Conservation (phyloP, 2,888 invertebrate genomes). For the Drosophila bunnanda region DNA sequence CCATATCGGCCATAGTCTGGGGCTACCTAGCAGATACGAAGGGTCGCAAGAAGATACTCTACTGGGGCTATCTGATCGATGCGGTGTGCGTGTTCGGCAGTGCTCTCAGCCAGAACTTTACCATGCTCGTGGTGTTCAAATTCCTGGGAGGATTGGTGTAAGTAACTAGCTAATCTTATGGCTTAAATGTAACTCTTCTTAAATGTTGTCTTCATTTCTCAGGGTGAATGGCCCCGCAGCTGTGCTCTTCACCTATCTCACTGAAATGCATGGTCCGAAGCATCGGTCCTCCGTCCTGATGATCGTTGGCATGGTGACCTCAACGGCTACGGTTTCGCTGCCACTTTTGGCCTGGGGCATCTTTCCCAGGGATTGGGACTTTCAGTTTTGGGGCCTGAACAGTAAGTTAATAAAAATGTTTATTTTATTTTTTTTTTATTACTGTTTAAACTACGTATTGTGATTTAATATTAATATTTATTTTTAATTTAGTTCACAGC, state of each 20-base stretch:
- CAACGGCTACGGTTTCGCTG: slow-evolving; percentile 87
- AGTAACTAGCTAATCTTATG: slow-evolving; percentile 82
- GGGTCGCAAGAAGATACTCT: slow-evolving; percentile 88
- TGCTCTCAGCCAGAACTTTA: slow-evolving; percentile 88
- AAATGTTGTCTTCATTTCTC: background rate
- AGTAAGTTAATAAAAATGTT: slow-evolving; percentile 67
- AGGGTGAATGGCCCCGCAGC: slow-evolving; percentile 91
- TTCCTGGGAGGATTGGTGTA: slow-evolving; percentile 91
- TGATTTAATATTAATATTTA: background rate
- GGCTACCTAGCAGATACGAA: slow-evolving; percentile 91
- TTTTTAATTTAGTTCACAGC: slow-evolving; percentile 64
- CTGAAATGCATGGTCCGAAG: slow-evolving; percentile 89
- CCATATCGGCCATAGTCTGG: slow-evolving; percentile 90
- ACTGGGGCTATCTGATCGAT: slow-evolving; percentile 88
- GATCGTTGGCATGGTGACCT: slow-evolving; percentile 88
- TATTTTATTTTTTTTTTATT: background rate
- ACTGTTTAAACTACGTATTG: background rate
- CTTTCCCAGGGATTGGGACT: slow-evolving; percentile 88
- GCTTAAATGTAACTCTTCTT: too few relatives aligned
- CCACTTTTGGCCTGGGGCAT: slow-evolving; percentile 91
- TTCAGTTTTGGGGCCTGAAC: slow-evolving; percentile 84
- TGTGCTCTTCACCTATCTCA: slow-evolving; percentile 89
- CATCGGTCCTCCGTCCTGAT: slow-evolving; percentile 88
- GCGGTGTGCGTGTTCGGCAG: slow-evolving; percentile 88
- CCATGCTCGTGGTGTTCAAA: slow-evolving; percentile 89